Conservation (phyloP, 2,113 vertebrate species). For the Natator depressus region DNA sequence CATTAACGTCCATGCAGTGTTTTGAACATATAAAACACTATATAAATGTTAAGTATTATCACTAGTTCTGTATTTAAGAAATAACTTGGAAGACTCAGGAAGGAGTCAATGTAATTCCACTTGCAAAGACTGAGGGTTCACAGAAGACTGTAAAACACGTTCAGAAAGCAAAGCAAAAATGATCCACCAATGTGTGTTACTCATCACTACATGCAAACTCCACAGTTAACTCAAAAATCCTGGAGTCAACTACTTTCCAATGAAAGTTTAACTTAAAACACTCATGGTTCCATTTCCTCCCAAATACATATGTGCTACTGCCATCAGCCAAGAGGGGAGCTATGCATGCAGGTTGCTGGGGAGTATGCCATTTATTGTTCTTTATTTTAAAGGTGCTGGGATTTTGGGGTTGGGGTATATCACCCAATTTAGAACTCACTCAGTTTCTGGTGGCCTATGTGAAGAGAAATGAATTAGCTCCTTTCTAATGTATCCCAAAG, state of each 20-base stretch:
- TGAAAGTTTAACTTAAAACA: not conserved
- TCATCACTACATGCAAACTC: not conserved
- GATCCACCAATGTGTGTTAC: accelerated
- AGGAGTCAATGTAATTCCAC: not conserved
- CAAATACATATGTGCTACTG: not conserved
- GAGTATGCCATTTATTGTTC: accelerated
- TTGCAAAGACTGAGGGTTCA: not conserved
- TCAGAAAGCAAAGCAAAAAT: not conserved
- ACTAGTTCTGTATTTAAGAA: not conserved
- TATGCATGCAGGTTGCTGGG: accelerated
- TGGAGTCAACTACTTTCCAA: not conserved
- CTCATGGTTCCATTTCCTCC: accelerated
- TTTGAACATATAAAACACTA: accelerated
- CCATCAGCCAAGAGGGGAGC: accelerated
- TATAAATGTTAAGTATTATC: accelerated
- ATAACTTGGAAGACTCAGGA: accelerated
- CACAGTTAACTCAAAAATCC: accelerated
- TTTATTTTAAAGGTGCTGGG: not conserved
- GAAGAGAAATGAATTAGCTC: not conserved
- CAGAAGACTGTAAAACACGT: accelerated
- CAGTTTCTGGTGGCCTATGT: not conserved
- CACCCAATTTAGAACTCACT: not conserved
- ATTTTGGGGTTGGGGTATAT: not conserved
- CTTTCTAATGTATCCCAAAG: not conserved
- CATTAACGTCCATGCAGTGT: accelerated